Evolutionary conservation across 2,888 invertebrate species (phyloP).

Genomic region (Elgonia sp.): DNA sequence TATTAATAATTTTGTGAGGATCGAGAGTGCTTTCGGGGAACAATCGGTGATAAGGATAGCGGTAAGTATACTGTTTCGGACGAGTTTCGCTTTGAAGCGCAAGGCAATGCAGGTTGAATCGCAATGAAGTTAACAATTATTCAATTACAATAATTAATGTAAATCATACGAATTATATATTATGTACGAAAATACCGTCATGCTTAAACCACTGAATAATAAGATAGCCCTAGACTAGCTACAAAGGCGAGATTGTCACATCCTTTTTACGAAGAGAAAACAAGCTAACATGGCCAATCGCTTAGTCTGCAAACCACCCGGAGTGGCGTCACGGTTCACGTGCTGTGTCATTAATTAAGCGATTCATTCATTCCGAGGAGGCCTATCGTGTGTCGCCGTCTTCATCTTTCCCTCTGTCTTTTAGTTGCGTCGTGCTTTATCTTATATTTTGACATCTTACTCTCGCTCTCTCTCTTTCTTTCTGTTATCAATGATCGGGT

Average conservation of each 20-base stretch:
- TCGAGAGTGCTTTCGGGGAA: slow-evolving; percentile 55
- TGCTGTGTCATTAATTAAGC: slow-evolving; percentile 75
- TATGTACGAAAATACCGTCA: slow-evolving; percentile 86
- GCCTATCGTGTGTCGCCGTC: slow-evolving; percentile 62
- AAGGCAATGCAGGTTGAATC: slow-evolving; percentile 79
- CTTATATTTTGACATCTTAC: slow-evolving; percentile 45
- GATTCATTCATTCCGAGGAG: slow-evolving; percentile 71
- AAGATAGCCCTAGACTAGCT: slow-evolving; percentile 86
- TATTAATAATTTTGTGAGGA: slow-evolving; percentile 33
- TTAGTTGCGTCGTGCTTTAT: slow-evolving; percentile 48
- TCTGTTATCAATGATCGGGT: slow-evolving; percentile 34
- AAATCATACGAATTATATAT: slow-evolving; percentile 85
- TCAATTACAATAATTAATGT: slow-evolving; percentile 84
- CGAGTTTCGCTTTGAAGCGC: slow-evolving; percentile 67
- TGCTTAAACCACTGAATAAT: slow-evolving; percentile 86
- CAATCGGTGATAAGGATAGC: slow-evolving; percentile 64
- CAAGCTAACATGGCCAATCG: slow-evolving; percentile 82
- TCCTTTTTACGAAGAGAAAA: slow-evolving; percentile 76
- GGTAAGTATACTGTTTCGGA: slow-evolving; percentile 62
- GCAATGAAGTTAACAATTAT: slow-evolving; percentile 85
- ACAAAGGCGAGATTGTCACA: slow-evolving; percentile 84
- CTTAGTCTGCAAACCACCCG: slow-evolving; percentile 82
- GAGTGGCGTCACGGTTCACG: slow-evolving; percentile 77
- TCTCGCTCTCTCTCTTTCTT: slow-evolving; percentile 62
- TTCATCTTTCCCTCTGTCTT: slow-evolving; percentile 52